phyloP scores from a whole-genome alignment of 1,140 invertebrate species.

The Triops longicaudatus region DNA sequence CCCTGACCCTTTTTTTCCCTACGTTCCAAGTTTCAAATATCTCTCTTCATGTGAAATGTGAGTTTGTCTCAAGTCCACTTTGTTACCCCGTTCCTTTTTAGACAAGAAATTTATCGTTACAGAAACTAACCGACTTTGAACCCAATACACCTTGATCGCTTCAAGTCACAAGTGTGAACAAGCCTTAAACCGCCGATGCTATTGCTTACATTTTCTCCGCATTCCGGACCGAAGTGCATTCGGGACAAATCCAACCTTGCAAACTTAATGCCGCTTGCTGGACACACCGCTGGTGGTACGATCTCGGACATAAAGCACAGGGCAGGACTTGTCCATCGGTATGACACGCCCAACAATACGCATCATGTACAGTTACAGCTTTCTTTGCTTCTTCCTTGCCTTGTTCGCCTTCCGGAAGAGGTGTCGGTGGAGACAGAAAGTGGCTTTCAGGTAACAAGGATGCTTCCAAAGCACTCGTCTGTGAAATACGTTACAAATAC shows the following conservation, averaged over 20 bases:
- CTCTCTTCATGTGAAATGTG: too few relatives aligned
- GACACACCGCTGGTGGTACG: constrained; percentile 39
- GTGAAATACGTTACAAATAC: background rate
- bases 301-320: constrained; percentile 46
- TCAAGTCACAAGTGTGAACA: too few relatives aligned
- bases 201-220: constrained; percentile 53
- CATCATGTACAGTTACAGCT: constrained; percentile 48
- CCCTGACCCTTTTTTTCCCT: too few relatives aligned
- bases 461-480: background rate
- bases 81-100: too few relatives aligned
- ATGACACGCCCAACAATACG: constrained; percentile 83
- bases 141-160: too few relatives aligned
- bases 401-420: background rate
- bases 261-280: constrained; percentile 42
- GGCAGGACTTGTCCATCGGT: constrained; percentile 48
- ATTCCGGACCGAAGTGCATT: constrained; percentile 68
- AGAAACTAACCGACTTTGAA: too few relatives aligned
- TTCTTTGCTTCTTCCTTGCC: constrained; percentile 31
- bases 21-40: too few relatives aligned
- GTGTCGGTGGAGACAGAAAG: background rate
- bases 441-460: background rate
- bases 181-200: too few relatives aligned
- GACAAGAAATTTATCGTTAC: too few relatives aligned
- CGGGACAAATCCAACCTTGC: constrained; percentile 73
- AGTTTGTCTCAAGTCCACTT: too few relatives aligned